Evolutionary conservation across 1,140 invertebrate genomes (phyloP), one percentile per base, ranked within the genome.

Genomic region (Polyergus mexicanus): DNA sequence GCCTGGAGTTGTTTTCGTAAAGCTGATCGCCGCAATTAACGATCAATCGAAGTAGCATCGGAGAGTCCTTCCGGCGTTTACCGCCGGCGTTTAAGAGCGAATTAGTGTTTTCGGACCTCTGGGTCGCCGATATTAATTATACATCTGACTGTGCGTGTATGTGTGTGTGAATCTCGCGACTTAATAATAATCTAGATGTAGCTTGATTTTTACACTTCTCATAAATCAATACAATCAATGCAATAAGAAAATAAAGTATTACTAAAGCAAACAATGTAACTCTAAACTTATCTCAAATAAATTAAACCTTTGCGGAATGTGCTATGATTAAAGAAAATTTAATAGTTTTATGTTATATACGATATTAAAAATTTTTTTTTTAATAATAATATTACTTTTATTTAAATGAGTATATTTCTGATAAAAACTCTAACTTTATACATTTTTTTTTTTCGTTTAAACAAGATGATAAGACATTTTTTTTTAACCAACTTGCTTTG

Each of bases 21-120:
- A 81, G 85, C 86, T 88, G 90, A 92, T 93, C 90, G 92, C 88
- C 86, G 90, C 92, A 93, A 94, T 94, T 92, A 92, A 89, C 88
- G 91, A 93, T 93, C 93, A 93, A 93, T 92, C 92, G 86, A 91
- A 92, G 87, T 88, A 56, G 76, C 74, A 86, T 86, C 87, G 71
- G 65, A 16, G 54, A 81, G 44, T 75, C 58, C 75, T n/a, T n/a
- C 47, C 77, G 76, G 81, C 78, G 25, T 84, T 84, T 77, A 72
- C 80, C 72, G 54, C 28, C 25, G 38, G 65, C 28, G 68, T n/a
- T 60, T 60, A 28, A 58, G 16, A 41, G 28, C 38, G 65, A 32
- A 75, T 72, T 65, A 65, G 56, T 19, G 72, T 69, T 88, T 78
- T 78, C 32, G 35, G 38, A 72, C 28, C 66, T 58, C 28, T 16